Evolutionary conservation across 2,888 invertebrate species (phyloP), one percentile per base, ranked within the genome.

Genomic region (Hemistola chrysoprasaria): DNA sequence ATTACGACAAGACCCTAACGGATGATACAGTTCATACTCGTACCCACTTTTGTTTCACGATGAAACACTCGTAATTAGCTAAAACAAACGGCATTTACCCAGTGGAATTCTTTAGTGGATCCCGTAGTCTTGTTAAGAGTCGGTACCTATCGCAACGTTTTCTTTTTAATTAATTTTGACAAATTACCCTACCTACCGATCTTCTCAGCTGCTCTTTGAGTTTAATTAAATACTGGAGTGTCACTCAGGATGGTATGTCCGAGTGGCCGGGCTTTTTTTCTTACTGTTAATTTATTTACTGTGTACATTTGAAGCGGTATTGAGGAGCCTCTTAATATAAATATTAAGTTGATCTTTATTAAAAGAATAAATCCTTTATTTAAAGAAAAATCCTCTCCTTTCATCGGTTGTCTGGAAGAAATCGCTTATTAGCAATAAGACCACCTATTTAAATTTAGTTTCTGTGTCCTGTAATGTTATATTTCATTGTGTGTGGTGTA

Each of bases 111-210:
- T 67, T 69, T 50, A 66, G 53, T 11, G 27, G 34, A 34, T 39
- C 52, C 61, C 69, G 64, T 75, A 73, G 69, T 75, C 74, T 78
- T 72, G 75, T 79, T 74, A 42, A 73, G 67, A 77, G 66, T 74
- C 66, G 66, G 68, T 78, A 77, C 70, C 67, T 78, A 77, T 70
- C 67, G 63, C 62, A 73, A 67, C 75, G 78, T 79, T 80, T 84
- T 82, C 78, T 83, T 86, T 86, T 87, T 87, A 87, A 88, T 88
- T 88, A 87, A 87, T 83, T 87, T 88, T 87, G 87, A 87, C 86
- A 86, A 87, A 88, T 86, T 83, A 83, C 82, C 83, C 74, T 68
- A 75, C 74, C 77, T 74, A 73, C 78, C 67, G 71, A 78, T 77
- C 78, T 78, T 75, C 82, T 83, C 80, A 76, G 78, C 80, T 84